Base-by-base conservation (phyloP, 2,888 invertebrate genomes). In the Leptopterna dolabrata region DNA sequence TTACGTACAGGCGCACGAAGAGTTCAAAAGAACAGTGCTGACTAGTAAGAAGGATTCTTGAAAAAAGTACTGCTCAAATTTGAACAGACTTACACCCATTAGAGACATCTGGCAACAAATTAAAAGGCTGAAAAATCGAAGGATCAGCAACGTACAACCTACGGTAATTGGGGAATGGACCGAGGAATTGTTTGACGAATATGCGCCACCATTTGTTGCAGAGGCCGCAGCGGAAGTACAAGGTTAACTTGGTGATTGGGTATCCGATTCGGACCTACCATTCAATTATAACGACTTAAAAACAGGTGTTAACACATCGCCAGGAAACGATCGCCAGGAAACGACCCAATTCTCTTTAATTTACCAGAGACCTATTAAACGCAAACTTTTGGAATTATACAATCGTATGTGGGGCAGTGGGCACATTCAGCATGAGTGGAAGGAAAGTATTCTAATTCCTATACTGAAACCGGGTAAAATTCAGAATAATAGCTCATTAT, bases 331-430 rank as follows among this genome's bases (percentile, higher is more conserved):
- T n/a, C n/a, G n/a, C n/a, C n/a, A n/a, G n/a, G n/a, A n/a, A n/a
- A n/a, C n/a, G n/a, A n/a, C n/a, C n/a, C n/a, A n/a, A n/a, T n/a
- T n/a, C n/a, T n/a, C n/a, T n/a, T n/a, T n/a, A n/a, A n/a, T n/a
- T n/a, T n/a, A n/a, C n/a, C n/a, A 16, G n/a, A 3, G 11, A 11
- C 29, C 16, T 55, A 63, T n/a, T 29, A 29, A 82, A 41, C 29
- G 76, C 4, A 29, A 43, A 13, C 24, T 83, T 11, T 29, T 87
- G 45, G 19, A 24, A 13, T 24, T 87, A 24, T 87, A 43, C 29
- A 87, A 87, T 63, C 51, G 76, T 24, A 88, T 87, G 16, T 87
- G 63, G 82, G 76, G 82, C 63, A 73, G 41, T 16, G 51, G 51
- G 16, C 13, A 51, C 6, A 43, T 87, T 14, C 87, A 0, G n/a